A percentile compares a stretch with the other conserved stretches of the same genome.
phyloP scores from a whole-genome alignment of 1,140 invertebrate species.

The Pseudoatta argentina region DNA sequence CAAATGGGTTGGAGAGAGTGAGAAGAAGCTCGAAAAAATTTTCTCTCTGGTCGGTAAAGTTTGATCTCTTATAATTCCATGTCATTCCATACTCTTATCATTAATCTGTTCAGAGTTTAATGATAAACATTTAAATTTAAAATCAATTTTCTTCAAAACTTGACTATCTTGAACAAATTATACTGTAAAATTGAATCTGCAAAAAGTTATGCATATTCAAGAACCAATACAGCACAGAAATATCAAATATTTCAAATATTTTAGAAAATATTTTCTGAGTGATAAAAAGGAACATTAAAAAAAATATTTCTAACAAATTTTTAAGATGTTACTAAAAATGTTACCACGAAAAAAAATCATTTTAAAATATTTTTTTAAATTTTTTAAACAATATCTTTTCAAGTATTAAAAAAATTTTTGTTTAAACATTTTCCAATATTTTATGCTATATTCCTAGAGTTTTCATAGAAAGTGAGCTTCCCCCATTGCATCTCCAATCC shows the following conservation, averaged over 20 bases:
- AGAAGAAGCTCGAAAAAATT: constrained; percentile 86
- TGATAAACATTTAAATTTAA: neutral
- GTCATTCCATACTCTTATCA: neutral
- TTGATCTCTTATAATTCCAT: neutral
- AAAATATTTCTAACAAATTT: too few relatives aligned
- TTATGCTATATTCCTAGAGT: too few relatives aligned
- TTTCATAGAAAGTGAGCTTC: neutral
- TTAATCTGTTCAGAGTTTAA: neutral
- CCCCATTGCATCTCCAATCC: neutral
- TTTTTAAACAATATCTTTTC: too few relatives aligned
- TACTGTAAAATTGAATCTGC: neutral
- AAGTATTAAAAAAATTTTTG: too few relatives aligned
- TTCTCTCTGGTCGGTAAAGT: constrained; percentile 76
- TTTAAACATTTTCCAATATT: too few relatives aligned
- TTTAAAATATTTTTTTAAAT: too few relatives aligned
- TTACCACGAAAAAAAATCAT: too few relatives aligned
- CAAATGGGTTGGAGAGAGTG: constrained; percentile 88
- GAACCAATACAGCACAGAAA: too few relatives aligned
- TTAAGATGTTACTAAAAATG: too few relatives aligned
- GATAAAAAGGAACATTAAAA: too few relatives aligned
- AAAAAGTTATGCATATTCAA: neutral
- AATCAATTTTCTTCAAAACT: neutral
- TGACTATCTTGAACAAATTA: neutral
- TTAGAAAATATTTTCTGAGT: too few relatives aligned
- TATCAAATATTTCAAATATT: too few relatives aligned